Evolutionary conservation across 2,888 invertebrate genomes (phyloP).

Genomic region (Cephus pygmeus): DNA sequence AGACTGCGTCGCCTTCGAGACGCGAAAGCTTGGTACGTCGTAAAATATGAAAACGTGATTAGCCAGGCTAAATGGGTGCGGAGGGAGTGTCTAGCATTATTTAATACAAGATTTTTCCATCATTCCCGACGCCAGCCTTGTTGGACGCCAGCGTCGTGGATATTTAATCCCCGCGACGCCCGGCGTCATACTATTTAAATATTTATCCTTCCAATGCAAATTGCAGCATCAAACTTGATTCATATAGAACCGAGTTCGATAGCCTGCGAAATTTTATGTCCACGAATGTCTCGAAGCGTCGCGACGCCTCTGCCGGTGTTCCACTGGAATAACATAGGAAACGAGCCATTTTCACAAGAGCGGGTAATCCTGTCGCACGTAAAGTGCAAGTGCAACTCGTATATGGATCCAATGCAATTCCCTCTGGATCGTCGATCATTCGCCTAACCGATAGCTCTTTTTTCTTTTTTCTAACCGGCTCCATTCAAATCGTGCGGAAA

Average conservation of each 20-base stretch:
- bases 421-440: not conserved
- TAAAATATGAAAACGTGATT: constrained; percentile 40
- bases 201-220: not conserved
- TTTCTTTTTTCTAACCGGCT: not conserved
- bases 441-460: not conserved
- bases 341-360: not conserved
- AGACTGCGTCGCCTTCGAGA: not conserved
- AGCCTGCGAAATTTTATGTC: not conserved
- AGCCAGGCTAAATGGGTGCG: not conserved
- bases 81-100: not conserved
- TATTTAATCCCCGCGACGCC: not conserved
- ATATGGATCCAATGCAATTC: not conserved
- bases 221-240: not conserved
- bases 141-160: not conserved
- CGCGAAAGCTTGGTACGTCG: constrained; percentile 29
- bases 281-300: not conserved
- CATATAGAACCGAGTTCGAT: not conserved
- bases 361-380: not conserved
- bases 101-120: not conserved
- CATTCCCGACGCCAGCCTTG: not conserved
- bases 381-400: not conserved
- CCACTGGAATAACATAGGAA: not conserved
- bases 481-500: not conserved
- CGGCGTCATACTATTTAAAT: not conserved
- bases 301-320: not conserved